A percentile compares a stretch with the other conserved stretches of the same genome.
phyloP scores from a whole-genome alignment of 2,888 invertebrate genomes.

The Microchrysa polita region DNA sequence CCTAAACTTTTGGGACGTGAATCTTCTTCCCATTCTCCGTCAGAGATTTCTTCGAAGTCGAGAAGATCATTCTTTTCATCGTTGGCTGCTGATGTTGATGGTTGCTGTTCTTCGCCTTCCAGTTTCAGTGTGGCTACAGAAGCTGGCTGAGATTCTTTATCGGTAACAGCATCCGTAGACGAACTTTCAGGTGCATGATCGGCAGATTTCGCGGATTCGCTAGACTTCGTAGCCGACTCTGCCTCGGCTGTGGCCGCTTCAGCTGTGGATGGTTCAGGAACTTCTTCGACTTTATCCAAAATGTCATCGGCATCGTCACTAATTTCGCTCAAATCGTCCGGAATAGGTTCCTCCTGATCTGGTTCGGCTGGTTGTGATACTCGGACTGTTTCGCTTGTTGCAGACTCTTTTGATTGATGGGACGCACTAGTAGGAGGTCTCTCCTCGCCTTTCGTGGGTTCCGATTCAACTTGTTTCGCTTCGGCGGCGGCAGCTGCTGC shows the following conservation, averaged over 20 bases:
- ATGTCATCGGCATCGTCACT: constrained; percentile 91
- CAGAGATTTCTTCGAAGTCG: constrained; percentile 90
- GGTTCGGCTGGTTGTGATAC: background rate
- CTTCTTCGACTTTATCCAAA: constrained; percentile 77
- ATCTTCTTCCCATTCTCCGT: constrained; percentile 89
- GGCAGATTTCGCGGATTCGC: background rate
- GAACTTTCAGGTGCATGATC: background rate
- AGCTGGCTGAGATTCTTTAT: constrained; percentile 5
- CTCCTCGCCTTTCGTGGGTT: constrained; percentile 20
- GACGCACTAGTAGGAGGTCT: background rate
- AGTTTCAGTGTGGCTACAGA: background rate
- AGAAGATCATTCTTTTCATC: constrained; percentile 64
- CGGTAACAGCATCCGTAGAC: background rate
- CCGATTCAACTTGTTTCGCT: constrained; percentile 6
- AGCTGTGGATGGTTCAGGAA: constrained; percentile 50
- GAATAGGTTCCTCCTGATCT: constrained; percentile 53
- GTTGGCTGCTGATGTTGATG: constrained; percentile 59
- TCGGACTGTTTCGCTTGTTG: background rate
- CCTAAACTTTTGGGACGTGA: constrained; percentile 78
- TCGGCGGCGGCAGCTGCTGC: background rate
- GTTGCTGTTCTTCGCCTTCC: constrained; percentile 8
- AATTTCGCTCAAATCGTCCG: constrained; percentile 79
- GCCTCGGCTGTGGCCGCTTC: background rate
- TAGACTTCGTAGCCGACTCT: constrained; percentile 20
- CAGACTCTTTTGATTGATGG: background rate